Percentiles rank a stretch among this genome's conserved stretches.
Conservation (phyloP, 2,888 invertebrate genomes). For the Cheilosia pagana region DNA sequence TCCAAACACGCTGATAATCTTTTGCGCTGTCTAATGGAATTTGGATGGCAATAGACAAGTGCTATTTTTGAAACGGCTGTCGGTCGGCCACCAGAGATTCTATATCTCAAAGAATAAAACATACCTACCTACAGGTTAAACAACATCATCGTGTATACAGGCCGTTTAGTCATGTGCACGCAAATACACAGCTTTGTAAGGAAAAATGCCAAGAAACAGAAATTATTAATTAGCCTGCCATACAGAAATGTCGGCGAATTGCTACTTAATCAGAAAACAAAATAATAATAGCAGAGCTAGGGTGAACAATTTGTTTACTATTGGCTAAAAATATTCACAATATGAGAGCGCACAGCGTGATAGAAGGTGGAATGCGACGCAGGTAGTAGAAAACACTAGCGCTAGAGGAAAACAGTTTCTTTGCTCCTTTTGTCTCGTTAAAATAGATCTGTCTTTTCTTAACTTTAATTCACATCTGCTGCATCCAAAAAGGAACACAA, state of each 20-base stretch:
- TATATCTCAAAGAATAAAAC: background rate
- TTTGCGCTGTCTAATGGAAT: conserved; percentile 6
- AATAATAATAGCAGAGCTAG: background rate
- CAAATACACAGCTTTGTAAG: conserved; percentile 20
- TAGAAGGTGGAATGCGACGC: conserved; percentile 2
- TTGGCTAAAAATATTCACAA: conserved; percentile 49
- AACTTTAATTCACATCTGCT: too few species aligned
- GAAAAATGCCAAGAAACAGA: conserved; percentile 38
- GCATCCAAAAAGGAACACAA: too few species aligned
- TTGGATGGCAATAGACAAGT: background rate
- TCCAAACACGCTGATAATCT: conserved; percentile 16
- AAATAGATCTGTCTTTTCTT: too few species aligned
- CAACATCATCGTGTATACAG: background rate
- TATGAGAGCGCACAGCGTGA: background rate
- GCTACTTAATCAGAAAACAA: background rate
- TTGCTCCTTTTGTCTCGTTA: too few species aligned
- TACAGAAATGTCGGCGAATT: background rate
- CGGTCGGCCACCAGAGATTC: conserved; percentile 1
- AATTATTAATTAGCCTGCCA: conserved; percentile 12
- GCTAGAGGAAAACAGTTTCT: too few species aligned
- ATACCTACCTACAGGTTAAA: background rate
- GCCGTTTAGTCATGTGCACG: conserved; percentile 16
- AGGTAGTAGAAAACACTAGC: conserved; percentile 1
- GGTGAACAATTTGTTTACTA: conserved; percentile 20
- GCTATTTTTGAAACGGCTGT: conserved; percentile 39